Evolutionary conservation across 2,888 invertebrate species (phyloP), one percentile per base, ranked within the genome.

Genomic region (Carpatolechia fugitivella): DNA sequence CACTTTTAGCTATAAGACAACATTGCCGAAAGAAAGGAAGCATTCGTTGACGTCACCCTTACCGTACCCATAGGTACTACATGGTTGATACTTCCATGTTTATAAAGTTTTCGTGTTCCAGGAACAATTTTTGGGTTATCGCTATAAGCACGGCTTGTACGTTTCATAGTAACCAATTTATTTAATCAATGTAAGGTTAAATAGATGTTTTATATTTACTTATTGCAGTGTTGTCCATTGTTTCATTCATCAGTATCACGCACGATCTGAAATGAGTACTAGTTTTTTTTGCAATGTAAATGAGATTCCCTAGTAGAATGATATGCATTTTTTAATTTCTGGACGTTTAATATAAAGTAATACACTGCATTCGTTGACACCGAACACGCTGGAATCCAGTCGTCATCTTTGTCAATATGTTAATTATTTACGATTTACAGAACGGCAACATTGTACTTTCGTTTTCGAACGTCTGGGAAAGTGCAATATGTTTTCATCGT

Each of bases 151-250:
- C 44, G 1, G 5, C 7, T 13, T 44, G 13, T 1, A 3, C 29
- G 24, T 44, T 13, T 29, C 44, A n/a, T 44, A 44, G 44, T 44
- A 44, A 29, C 44, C 44, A 44, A 38, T 38, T 13, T 44, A 18
- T 41, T 41, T 11, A 18, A 41, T 41, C 40, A 11, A 41, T 41
- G 24, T 24, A 4, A 24, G 3, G 24, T 3, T n/a, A 24, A 24
- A 6, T 24, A 24, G 24, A 41, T 18, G 18, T 20, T 11, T 41
- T 16, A 38, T 38, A 16, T 38, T 38, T 38, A 10, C 38, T 38
- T 38, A 38, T 38, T 38, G 38, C 38, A 38, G 18, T 38, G 16
- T 38, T 16, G 18, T 38, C 38, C 16, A 16, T 16, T n/a, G n/a
- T n/a, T n/a, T n/a, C n/a, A n/a, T n/a, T n/a, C n/a, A n/a, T n/a